phyloP scores from a whole-genome alignment of 2,888 invertebrate species.

The Phlogophora meticulosa region DNA sequence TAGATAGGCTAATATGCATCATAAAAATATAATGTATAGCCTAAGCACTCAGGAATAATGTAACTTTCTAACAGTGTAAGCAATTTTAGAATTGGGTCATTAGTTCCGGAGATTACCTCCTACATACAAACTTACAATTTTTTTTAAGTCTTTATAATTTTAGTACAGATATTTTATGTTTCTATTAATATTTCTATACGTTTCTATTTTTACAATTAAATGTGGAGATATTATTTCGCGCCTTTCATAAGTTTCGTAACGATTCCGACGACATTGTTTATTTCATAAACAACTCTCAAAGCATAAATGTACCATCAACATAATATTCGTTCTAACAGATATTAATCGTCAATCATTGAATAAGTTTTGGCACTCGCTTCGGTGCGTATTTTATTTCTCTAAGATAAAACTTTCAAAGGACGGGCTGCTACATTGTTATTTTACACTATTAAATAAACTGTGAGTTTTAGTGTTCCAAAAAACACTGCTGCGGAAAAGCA shows the following conservation, averaged over 20 bases:
- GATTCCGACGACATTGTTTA: slow-evolving; percentile 21
- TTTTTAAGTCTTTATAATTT: too few relatives aligned
- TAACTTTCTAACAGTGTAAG: too few relatives aligned
- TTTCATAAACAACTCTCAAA: slow-evolving; percentile 30
- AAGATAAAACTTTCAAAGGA: slow-evolving; percentile 18
- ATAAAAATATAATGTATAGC: too few relatives aligned
- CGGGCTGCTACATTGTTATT: neutral
- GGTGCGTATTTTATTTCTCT: slow-evolving; percentile 22
- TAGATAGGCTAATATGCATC: too few relatives aligned
- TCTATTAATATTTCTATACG: too few relatives aligned
- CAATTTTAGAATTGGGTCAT: too few relatives aligned
- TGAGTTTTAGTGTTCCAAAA: neutral
- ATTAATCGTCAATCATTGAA: slow-evolving; percentile 43
- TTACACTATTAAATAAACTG: neutral
- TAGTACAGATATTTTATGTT: too few relatives aligned
- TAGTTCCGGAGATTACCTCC: too few relatives aligned
- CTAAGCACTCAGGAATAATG: too few relatives aligned
- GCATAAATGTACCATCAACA: slow-evolving; percentile 14
- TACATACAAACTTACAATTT: too few relatives aligned
- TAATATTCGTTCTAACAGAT: slow-evolving; percentile 11
- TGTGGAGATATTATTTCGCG: neutral
- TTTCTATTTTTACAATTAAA: slow-evolving; percentile 9
- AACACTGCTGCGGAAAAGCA: neutral
- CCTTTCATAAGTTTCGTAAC: neutral
- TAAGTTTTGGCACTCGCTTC: slow-evolving; percentile 22